A percentile compares a stretch with the other conserved stretches of the same genome.
These are phyloP conservation scores for Trogon melanurus DNA, from an alignment of 2,113 vertebrate species.

Conservation along the genomic window DNA sequence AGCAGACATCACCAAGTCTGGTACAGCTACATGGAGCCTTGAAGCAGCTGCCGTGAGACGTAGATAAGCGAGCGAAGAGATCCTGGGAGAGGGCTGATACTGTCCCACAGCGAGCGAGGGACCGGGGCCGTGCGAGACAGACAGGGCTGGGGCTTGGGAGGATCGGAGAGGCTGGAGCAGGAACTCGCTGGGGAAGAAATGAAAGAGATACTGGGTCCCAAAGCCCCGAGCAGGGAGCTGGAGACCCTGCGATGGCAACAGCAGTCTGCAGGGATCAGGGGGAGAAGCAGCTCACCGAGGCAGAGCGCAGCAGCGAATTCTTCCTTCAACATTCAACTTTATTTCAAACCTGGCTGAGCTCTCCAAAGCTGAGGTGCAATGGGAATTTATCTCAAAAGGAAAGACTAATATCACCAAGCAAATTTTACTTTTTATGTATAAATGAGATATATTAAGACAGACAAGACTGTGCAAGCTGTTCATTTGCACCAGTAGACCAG, in stretches of 20 bases:
- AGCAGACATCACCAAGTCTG: neutral
- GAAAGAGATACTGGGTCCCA: neutral
- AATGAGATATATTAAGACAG: neutral
- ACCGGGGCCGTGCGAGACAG: neutral
- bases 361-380: neutral
- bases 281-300: neutral
- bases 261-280: rapidly evolving
- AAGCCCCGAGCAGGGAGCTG: neutral
- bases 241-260: rapidly evolving
- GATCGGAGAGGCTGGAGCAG: neutral
- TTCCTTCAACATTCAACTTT: neutral
- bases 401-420: neutral
- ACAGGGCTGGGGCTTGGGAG: neutral
- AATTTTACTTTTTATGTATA: neutral
- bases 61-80: neutral
- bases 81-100: neutral
- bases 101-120: neutral
- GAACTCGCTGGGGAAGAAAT: neutral
- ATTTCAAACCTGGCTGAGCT: neutral
- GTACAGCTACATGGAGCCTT: neutral
- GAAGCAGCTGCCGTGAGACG: neutral
- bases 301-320: neutral
- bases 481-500: neutral
- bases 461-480: neutral
- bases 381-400: neutral